Evolutionary conservation across 2,113 vertebrate genomes (phyloP).

Genomic region (Dolichallabes microphthalmus): DNA sequence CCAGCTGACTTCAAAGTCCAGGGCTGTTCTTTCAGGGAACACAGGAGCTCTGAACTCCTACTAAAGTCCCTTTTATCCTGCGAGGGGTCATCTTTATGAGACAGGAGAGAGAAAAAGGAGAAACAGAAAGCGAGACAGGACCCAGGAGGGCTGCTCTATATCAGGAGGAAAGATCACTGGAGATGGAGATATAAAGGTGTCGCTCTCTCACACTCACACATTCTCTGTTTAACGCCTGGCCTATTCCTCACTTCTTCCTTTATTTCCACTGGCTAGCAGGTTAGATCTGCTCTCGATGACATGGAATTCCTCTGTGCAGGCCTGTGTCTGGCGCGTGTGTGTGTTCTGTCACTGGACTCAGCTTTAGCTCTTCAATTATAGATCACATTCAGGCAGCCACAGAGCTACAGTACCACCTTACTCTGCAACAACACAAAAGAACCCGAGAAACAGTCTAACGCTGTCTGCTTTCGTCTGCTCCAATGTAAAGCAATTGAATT

Average conservation of each 20-base stretch:
- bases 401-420: slow-evolving; percentile 14
- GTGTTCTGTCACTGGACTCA: slow-evolving; percentile 48
- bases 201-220: slow-evolving; percentile 36
- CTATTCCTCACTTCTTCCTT: slow-evolving; percentile 55
- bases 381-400: slow-evolving; percentile 36
- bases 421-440: slow-evolving; percentile 20
- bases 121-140: slow-evolving; percentile 21
- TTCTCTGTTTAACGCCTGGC: slow-evolving; percentile 51
- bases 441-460: not conserved
- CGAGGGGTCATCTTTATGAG: slow-evolving; percentile 25
- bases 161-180: slow-evolving; percentile 15
- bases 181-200: slow-evolving; percentile 34
- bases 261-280: slow-evolving; percentile 14
- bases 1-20: slow-evolving; percentile 47
- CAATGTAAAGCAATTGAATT: not conserved
- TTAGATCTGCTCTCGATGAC: slow-evolving; percentile 1
- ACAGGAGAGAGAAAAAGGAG: not conserved
- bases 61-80: slow-evolving; percentile 46
- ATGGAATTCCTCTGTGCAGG: not conserved
- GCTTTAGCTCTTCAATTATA: slow-evolving; percentile 52
- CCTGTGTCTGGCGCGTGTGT: slow-evolving; percentile 1
- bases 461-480: not conserved
- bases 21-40: slow-evolving; percentile 31
- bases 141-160: not conserved
- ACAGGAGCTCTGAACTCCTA: slow-evolving; percentile 48